Percentiles rank a stretch among this genome's conserved stretches.
phyloP scores from a whole-genome alignment of 2,113 vertebrate genomes.

The Sapajus apella region DNA sequence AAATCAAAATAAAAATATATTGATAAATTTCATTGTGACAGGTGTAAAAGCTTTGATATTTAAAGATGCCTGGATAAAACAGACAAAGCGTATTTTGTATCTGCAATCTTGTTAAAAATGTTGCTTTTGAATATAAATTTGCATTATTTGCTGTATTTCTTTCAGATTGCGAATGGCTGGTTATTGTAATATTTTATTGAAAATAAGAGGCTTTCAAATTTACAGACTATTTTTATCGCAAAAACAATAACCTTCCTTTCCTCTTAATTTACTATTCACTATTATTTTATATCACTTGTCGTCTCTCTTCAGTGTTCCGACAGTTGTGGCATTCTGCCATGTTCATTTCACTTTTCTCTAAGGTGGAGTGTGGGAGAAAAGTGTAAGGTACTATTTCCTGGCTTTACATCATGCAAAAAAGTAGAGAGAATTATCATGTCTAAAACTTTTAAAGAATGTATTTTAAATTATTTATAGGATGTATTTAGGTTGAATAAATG shows the following conservation, averaged over 20 bases:
- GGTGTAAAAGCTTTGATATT: not conserved
- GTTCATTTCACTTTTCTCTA: slow-evolving; percentile 48
- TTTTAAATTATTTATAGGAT: not conserved
- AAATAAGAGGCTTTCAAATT: slow-evolving; percentile 65
- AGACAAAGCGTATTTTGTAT: not conserved
- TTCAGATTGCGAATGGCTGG: slow-evolving; percentile 50
- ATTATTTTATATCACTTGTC: slow-evolving; percentile 68
- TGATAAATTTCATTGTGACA: not conserved
- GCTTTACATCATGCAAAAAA: not conserved
- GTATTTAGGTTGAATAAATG: not conserved
- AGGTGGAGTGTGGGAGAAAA: slow-evolving; percentile 37
- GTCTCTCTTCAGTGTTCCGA: slow-evolving; percentile 57
- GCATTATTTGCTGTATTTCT: slow-evolving; percentile 25
- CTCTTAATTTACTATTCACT: slow-evolving; percentile 72
- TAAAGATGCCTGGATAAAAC: not conserved
- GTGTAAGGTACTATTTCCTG: not conserved
- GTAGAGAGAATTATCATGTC: not conserved
- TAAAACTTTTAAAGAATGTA: not conserved
- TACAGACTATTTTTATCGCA: slow-evolving; percentile 37
- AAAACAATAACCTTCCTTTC: slow-evolving; percentile 74
- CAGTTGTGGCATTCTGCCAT: slow-evolving; percentile 68
- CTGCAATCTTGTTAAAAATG: not conserved
- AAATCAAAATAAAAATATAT: not conserved
- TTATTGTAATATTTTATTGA: slow-evolving; percentile 20
- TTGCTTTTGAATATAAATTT: not conserved